Evolutionary conservation across 2,888 invertebrate species (phyloP).

Genomic region (Ceratothoa steindachneri): DNA sequence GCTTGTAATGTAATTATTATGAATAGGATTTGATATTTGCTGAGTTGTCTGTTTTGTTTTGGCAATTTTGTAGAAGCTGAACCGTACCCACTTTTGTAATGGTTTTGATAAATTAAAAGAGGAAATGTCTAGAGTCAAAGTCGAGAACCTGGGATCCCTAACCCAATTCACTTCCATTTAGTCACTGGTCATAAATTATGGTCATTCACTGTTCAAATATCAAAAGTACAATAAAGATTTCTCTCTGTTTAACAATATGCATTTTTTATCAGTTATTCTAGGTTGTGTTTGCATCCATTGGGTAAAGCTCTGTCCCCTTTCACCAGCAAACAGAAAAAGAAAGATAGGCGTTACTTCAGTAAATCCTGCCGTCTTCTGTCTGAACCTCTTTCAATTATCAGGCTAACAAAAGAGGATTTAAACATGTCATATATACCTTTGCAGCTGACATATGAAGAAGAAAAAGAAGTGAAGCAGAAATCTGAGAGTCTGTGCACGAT

Average conservation of each 20-base stretch:
- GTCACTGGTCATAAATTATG: too few species aligned
- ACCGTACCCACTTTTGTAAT: too few species aligned
- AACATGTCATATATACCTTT: slow-evolving; percentile 7
- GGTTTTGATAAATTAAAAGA: too few species aligned
- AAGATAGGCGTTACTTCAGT: neutral
- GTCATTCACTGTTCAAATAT: too few species aligned
- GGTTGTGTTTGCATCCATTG: neutral
- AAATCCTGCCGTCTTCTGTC: neutral
- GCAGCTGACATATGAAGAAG: neutral
- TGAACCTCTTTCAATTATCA: neutral
- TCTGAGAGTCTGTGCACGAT: neutral
- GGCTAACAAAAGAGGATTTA: neutral
- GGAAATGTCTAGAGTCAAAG: too few species aligned
- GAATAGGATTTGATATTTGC: too few species aligned
- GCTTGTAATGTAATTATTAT: too few species aligned
- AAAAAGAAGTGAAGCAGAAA: neutral
- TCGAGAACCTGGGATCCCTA: too few species aligned
- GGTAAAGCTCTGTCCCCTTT: neutral
- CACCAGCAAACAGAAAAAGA: slow-evolving; percentile 2
- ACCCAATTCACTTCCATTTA: too few species aligned
- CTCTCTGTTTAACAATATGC: neutral
- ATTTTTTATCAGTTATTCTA: neutral
- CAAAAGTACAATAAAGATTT: too few species aligned
- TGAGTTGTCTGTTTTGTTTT: too few species aligned
- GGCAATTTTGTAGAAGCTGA: too few species aligned